Conservation (phyloP, 1,140 invertebrate species). For the Drosophila yakuba region DNA sequence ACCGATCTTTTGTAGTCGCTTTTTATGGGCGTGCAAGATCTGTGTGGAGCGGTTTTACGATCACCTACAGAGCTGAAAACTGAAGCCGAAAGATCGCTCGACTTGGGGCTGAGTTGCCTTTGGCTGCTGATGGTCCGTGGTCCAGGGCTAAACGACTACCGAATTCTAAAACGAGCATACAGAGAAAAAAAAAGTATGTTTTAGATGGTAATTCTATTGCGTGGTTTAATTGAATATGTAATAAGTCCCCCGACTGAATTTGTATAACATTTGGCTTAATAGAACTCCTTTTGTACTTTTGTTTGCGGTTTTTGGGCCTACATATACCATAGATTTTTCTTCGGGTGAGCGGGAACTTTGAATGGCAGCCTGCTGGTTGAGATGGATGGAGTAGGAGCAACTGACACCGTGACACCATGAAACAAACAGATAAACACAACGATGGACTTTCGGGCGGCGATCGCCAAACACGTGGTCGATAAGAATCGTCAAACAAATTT, state of each 20-base stretch:
- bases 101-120: constrained; percentile 21
- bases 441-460: constrained; percentile 7
- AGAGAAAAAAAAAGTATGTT: neutral
- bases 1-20: constrained; percentile 57
- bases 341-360: neutral
- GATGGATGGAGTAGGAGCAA: constrained; percentile 25
- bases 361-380: constrained; percentile 1
- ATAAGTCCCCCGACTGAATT: no score
- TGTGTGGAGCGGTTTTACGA: constrained; percentile 59
- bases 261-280: neutral
- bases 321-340: neutral
- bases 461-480: constrained; percentile 68
- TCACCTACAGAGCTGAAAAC: constrained; percentile 26
- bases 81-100: constrained; percentile 39
- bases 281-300: neutral
- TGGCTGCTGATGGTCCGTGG: constrained; percentile 14
- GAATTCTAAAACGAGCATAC: constrained; percentile 54
- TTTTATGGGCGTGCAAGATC: constrained; percentile 78
- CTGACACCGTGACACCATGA: constrained; percentile 65
- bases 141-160: constrained; percentile 69
- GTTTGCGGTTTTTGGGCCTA: neutral
- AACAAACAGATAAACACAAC: constrained; percentile 20
- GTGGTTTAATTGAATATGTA: no score
- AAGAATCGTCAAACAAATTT: constrained; percentile 78
- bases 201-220: no score